Percentiles rank a stretch among this genome's conserved stretches.
Evolutionary conservation across 2,113 vertebrate genomes (phyloP).

Genomic region (Vidua macroura): DNA sequence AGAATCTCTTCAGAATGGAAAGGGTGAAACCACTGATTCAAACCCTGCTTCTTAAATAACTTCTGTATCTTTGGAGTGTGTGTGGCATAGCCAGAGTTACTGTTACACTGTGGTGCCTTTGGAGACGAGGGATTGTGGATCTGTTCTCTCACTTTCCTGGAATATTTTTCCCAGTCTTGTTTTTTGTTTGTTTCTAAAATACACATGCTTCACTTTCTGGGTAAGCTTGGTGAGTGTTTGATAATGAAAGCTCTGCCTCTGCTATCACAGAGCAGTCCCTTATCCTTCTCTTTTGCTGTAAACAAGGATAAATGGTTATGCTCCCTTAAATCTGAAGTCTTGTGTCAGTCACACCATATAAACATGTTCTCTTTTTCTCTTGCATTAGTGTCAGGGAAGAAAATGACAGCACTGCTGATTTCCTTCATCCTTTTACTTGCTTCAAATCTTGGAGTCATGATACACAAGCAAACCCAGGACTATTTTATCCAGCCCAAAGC

Average conservation of each 20-base stretch:
- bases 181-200: neutral
- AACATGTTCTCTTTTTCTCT: neutral
- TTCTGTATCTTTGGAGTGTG: neutral
- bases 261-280: neutral
- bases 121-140: neutral
- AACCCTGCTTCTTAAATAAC: neutral
- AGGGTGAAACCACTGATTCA: neutral
- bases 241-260: conserved; percentile 1
- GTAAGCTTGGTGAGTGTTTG: neutral
- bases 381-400: neutral
- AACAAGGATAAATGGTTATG: conserved; percentile 29
- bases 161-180: neutral
- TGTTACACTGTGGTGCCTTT: neutral
- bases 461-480: neutral
- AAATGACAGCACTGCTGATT: neutral
- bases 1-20: neutral
- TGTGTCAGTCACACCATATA: conserved; percentile 28
- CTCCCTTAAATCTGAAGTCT: neutral
- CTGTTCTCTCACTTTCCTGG: neutral
- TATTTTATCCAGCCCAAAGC: neutral
- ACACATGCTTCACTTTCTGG: neutral
- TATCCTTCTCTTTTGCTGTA: conserved; percentile 4
- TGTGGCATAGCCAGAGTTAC: neutral
- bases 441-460: neutral
- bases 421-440: conserved; percentile 17